These are phyloP conservation scores for Cephalopterus ornatus DNA, from an alignment of 2,113 vertebrate species.

Conservation along the genomic window DNA sequence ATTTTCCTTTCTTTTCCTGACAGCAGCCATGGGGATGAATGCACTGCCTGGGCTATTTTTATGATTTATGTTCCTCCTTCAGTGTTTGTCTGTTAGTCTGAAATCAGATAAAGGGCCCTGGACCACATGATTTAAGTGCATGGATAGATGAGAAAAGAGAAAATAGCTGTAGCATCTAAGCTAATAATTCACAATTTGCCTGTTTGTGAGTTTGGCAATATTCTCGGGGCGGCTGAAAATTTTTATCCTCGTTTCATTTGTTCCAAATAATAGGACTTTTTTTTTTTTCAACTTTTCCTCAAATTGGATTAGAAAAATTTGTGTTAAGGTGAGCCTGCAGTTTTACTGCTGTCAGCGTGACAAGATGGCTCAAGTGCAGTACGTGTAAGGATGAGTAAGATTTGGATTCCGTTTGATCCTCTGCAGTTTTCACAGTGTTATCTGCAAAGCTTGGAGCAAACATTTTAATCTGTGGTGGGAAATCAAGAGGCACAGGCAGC, in stretches of 20 bases:
- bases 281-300: neutral
- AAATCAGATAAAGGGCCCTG: neutral
- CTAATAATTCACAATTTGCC: neutral
- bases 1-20: constrained; percentile 1
- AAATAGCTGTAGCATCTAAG: neutral
- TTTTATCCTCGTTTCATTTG: neutral
- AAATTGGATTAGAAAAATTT: neutral
- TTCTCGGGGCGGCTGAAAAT: neutral
- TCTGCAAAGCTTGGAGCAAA: neutral
- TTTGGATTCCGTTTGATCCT: neutral
- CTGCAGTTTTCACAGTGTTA: neutral
- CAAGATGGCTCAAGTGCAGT: neutral
- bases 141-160: neutral
- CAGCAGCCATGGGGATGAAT: neutral
- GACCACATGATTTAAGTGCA: neutral
- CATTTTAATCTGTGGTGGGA: neutral
- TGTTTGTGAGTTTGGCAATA: neutral
- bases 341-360: neutral
- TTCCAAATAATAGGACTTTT: neutral
- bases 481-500: neutral
- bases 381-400: neutral
- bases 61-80: neutral
- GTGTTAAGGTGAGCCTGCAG: neutral
- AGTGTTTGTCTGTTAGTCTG: neutral
- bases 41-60: neutral